These are phyloP conservation scores for Tapirus indicus DNA, from an alignment of 2,797 vertebrate species.

Conservation along the genomic window DNA sequence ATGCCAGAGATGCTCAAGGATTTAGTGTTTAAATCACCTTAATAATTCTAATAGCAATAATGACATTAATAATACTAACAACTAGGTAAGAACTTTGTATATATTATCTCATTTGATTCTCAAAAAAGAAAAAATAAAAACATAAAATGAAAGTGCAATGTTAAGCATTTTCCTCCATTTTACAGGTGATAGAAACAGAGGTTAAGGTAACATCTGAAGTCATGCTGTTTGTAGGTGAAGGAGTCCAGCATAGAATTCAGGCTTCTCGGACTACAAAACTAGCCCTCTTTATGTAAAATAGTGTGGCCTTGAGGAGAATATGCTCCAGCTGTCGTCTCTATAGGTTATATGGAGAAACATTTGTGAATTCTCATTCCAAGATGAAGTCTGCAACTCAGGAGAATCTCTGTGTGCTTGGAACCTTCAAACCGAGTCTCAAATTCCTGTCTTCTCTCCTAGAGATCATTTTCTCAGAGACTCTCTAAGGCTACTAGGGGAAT, in stretches of 20 bases:
- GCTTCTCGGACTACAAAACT: neutral
- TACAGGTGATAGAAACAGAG: neutral
- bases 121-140: neutral
- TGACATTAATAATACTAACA: neutral
- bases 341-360: neutral
- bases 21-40: neutral
- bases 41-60: neutral
- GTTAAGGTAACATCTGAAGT: neutral
- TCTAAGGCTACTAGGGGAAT: neutral
- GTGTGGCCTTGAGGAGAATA: neutral
- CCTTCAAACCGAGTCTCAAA: neutral
- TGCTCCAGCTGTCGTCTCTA: neutral
- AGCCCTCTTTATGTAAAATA: neutral
- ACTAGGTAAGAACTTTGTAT: neutral
- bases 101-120: neutral
- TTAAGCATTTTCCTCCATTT: neutral
- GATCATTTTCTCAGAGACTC: neutral
- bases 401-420: neutral
- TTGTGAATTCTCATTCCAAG: neutral
- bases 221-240: neutral
- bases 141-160: neutral
- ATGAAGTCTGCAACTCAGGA: neutral
- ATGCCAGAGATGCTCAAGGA: neutral
- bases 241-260: neutral
- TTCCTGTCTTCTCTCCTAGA: neutral